Base-by-base conservation (phyloP, 2,888 invertebrate genomes). In the Phengaris alcon region DNA sequence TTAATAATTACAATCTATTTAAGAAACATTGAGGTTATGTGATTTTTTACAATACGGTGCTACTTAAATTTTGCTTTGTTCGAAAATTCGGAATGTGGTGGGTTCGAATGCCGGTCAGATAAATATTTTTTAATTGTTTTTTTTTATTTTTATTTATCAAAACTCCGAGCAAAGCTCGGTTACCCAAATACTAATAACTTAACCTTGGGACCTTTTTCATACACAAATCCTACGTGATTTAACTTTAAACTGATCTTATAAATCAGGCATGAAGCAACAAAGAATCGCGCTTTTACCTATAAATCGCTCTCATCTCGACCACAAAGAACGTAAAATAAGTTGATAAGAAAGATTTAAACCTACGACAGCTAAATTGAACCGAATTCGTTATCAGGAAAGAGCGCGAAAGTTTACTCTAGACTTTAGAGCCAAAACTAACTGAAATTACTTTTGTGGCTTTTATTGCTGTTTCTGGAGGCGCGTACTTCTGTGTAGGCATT, bases 301-400 rank as follows among this genome's bases (percentile, higher is more conserved):
- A 69, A 69, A 69, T 69, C 48, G 48, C 64, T 69, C 69, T n/a
- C 46, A 46, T 46, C 68, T 69, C 48, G 69, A 48, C 69, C 48
- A 15, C 69, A 69, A 69, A 69, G 69, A 69, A 15, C 64, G 35
- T 64, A 64, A 69, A 48, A 48, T 48, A 69, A 48, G 48, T 69
- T 48, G 69, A 69, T 69, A 69, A 69, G 48, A 69, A 69, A 69
- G 69, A 46, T 69, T 69, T 69, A 69, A 46, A 69, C 7, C 64
- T 64, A 64, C 64, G 64, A 64, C 64, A 64, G 13, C 35, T 64
- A 64, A 64, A 64, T 64, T 64, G 35, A 64, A 44, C 35, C 64
- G 64, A 64, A 12, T 35, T 35, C 7, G 35, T 64, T 64, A 64
- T 64, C 64, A 44, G 35, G 35, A 64, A 64, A 10, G 59, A 64